Base-by-base conservation (phyloP, 2,888 invertebrate genomes). In the Nomada fucata region DNA sequence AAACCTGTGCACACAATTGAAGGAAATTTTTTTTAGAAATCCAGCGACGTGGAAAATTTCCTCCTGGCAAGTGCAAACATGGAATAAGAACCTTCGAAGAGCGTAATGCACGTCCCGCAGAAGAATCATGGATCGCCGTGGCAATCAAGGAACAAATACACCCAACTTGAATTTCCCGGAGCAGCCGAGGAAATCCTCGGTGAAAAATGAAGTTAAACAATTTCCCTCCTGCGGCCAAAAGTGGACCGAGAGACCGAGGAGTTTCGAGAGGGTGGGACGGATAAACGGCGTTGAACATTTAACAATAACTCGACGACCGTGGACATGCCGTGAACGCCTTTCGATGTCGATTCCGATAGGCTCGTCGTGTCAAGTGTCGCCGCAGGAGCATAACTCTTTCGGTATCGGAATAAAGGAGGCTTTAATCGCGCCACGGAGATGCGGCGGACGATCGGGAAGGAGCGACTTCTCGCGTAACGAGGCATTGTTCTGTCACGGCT, bases 401-500 rank as follows among this genome's bases (percentile, higher is more conserved):
- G 67, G n/a, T 64, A 18, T 36, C 53, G 55, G 79, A 77, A 76
- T 65, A 72, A 79, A 84, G 63, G 63, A 57, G 59, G 57, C 55
- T 79, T 78, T 76, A 79, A 85, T 85, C 79, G 67, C 36, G 36
- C 13, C 42, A 50, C 11, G 20, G 55, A 81, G 84, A 84, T 64
- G 65, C 79, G 50, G 47, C 11, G 50, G 69, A 29, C 53, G 74
- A 71, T 84, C 64, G 26, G 7, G 73, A 69, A 65, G 68, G 53
- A 65, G 44, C 52, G 26, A 47, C 9, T 26, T 13, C 42, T 68
- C 55, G 64, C 71, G 69, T 85, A 85, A 85, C 76, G 79, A 85
- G 79, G 79, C 65, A 85, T 85, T 85, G 85, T 85, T 85, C 82
- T 75, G 76, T 79, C 72, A 63, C 18, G 68, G 29, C 42, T n/a